Base-by-base conservation (phyloP, 2,888 invertebrate genomes). In the Drosophila siamana region DNA sequence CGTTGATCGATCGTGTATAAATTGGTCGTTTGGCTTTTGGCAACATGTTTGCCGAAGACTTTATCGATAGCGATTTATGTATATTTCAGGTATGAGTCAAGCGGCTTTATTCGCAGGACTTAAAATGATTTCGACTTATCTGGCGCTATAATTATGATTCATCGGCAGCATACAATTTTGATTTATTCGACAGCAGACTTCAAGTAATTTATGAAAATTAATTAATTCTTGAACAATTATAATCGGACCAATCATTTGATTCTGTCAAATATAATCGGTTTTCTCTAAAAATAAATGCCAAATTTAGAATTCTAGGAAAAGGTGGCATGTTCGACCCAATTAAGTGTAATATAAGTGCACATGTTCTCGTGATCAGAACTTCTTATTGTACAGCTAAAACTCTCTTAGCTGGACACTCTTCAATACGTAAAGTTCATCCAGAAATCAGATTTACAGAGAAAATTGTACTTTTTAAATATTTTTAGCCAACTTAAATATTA, bases 1-100 rank as follows among this genome's bases (percentile, higher is more conserved):
- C 9, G 36, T 57, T 70, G 52, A 71, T 70, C 9, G 72, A 70
- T 48, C 38, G 43, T 8, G 52, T 47, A 44, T 33, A 24, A 63
- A 70, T 43, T 40, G 28, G 26, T 16, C 30, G 15, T 40, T 40
- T 16, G 11, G 24, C 24, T 11, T 36, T 13, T 36, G 36, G 22
- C 4, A 1, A 48, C 0, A 7, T 2, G 15, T 9, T 46, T 9
- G 9, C 15, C 9, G 3, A 15, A 13, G 15, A 26, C 13, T 16
- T 8, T 33, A 8, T 16, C 2, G 0, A n/a, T 4, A 48, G 4
- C 11, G 16, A 47, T 46, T 9, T 15, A 7, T 38, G 36, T 38
- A 2, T 7, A 38, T 38, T 38, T 38, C 11, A 19, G 4, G 9
- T 19, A 41, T 41, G 11, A 47, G 15, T 28, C 47, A 16, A 44